Base-by-base conservation (phyloP, 1,140 invertebrate species). In the Hylaeus anthracinus region DNA sequence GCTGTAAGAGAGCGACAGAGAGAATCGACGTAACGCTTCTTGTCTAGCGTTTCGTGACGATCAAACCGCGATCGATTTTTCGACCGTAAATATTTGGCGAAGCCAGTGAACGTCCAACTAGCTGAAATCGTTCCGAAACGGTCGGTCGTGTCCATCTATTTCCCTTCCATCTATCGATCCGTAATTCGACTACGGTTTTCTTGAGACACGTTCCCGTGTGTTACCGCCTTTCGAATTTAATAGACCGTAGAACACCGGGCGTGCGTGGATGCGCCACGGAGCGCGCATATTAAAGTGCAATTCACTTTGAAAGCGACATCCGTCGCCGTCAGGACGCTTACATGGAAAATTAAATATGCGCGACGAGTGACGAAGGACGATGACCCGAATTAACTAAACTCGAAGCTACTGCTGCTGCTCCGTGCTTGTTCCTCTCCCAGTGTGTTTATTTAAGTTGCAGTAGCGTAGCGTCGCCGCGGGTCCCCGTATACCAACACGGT, bases 361-460 rank as follows among this genome's bases (percentile, higher is more conserved):
- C 74, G 71, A 83, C 78, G 55, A 82, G 77, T 70, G 85, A 80
- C 72, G 71, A 84, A 73, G 86, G 87, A 88, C 87, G 86, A 84
- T 88, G 90, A 88, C 89, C 89, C 80, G 88, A 89, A 89, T 89
- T 86, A 89, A 85, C 86, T 88, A 88, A 78, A 89, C 83, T 82
- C 55, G 61, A 79, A 79, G 76, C 74, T 26, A 26, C 26, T 75
- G 71, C 79, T 78, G 64, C 60, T 56, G 73, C 65, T 63, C 56
- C 37, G 63, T 72, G 70, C 72, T 69, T 77, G 60, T 74, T 76
- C 70, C 81, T 80, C 81, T 81, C 76, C 72, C 85, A 67, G 81
- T 53, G 65, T 87, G 79, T 90, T 88, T 85, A 87, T 89, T 86
- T 84, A 84, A 90, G 75, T 84, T 78, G 72, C 81, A 61, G 48